These are phyloP conservation scores for Leguminivora glycinivorella DNA, from an alignment of 1,140 invertebrate species.

Conservation along the genomic window DNA sequence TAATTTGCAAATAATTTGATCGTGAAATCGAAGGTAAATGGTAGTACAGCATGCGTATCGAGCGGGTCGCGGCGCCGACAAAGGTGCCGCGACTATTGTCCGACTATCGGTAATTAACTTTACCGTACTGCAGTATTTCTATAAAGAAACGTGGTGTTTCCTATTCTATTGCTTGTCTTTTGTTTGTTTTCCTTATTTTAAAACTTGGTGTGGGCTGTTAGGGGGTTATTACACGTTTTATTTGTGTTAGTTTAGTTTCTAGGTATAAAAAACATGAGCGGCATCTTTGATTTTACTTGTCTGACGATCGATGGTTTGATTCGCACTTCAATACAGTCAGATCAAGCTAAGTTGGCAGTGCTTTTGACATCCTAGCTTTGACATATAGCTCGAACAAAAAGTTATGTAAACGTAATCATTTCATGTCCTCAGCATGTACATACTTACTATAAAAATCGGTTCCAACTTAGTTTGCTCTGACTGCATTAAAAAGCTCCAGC, in stretches of 20 bases:
- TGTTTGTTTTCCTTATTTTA: conserved; percentile 5
- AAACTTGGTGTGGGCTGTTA: background rate
- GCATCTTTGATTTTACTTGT: background rate
- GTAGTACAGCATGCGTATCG: conserved; percentile 51
- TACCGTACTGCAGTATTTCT: conserved; percentile 32
- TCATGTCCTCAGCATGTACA: too few species aligned
- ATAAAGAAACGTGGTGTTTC: conserved; percentile 26
- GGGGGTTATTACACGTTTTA: background rate
- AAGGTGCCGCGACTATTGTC: conserved; percentile 46
- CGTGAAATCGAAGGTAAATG: conserved; percentile 62
- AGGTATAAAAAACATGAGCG: background rate
- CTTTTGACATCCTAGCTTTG: too few species aligned
- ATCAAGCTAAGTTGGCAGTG: too few species aligned
- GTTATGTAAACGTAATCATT: too few species aligned
- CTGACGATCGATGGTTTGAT: too few species aligned
- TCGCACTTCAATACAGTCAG: too few species aligned
- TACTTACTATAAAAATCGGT: too few species aligned
- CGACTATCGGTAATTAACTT: conserved; percentile 41
- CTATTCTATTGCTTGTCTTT: conserved; percentile 25
- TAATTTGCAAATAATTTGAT: conserved; percentile 55
- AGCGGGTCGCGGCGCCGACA: conserved; percentile 59
- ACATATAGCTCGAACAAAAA: too few species aligned
- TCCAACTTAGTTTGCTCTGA: too few species aligned
- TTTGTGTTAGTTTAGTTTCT: background rate
- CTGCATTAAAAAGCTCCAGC: too few species aligned